These are phyloP conservation scores for Ochropleura plecta DNA, from an alignment of 2,888 invertebrate genomes.

Conservation along the genomic window DNA sequence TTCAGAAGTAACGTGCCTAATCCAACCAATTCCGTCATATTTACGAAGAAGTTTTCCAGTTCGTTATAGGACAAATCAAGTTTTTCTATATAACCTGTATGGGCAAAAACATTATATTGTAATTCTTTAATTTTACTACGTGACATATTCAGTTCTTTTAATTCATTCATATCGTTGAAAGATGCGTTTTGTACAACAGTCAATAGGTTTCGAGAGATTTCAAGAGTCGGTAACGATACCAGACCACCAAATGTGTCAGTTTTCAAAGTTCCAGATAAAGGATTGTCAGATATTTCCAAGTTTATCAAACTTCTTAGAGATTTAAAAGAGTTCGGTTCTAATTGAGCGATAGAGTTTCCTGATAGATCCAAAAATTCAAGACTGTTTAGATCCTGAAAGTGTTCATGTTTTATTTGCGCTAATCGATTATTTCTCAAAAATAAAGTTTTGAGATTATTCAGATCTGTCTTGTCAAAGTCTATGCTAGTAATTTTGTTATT, in stretches of 20 bases:
- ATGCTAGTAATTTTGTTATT: slow-evolving; percentile 76
- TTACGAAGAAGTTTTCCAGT: slow-evolving; percentile 73
- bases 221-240: slow-evolving; percentile 74
- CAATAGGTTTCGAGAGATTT: slow-evolving; percentile 77
- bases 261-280: slow-evolving; percentile 73
- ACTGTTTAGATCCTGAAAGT: slow-evolving; percentile 69
- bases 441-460: slow-evolving; percentile 72
- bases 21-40: slow-evolving; percentile 73
- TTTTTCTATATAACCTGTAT: slow-evolving; percentile 73
- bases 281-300: slow-evolving; percentile 79
- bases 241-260: slow-evolving; percentile 78
- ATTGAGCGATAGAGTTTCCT: slow-evolving; percentile 75
- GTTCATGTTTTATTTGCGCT: slow-evolving; percentile 69
- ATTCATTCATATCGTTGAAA: slow-evolving; percentile 75
- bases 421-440: slow-evolving; percentile 75
- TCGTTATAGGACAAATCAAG: slow-evolving; percentile 81
- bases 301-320: slow-evolving; percentile 72
- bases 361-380: slow-evolving; percentile 79
- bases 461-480: slow-evolving; percentile 74
- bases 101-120: slow-evolving; percentile 76
- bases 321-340: slow-evolving; percentile 75
- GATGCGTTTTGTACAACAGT: slow-evolving; percentile 75
- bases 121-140: slow-evolving; percentile 73
- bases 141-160: slow-evolving; percentile 79
- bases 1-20: slow-evolving; percentile 73